Conservation (phyloP, 1,140 invertebrate genomes). For the Tachypleus tridentatus region DNA sequence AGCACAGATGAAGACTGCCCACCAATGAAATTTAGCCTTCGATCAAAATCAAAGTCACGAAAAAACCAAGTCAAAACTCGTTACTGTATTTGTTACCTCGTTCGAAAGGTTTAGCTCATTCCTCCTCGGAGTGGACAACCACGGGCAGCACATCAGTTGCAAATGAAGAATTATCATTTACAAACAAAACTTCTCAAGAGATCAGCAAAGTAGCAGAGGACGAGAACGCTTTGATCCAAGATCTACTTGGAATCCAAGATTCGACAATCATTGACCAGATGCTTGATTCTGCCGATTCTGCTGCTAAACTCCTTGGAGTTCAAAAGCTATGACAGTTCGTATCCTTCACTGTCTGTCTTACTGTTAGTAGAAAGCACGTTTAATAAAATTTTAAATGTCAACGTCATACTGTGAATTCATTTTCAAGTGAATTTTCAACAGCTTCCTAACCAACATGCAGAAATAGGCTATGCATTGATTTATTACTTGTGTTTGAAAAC, state of each 20-base stretch:
- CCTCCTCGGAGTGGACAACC: background rate
- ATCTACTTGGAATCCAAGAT: constrained; percentile 73
- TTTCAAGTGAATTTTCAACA: too few species aligned
- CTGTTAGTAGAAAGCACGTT: too few species aligned
- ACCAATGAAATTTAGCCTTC: constrained; percentile 40
- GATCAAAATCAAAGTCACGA: constrained; percentile 67
- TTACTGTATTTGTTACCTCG: constrained; percentile 12
- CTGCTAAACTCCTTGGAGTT: constrained; percentile 71
- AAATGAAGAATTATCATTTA: constrained; percentile 14
- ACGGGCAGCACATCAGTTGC: constrained; percentile 17
- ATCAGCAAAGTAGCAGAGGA: constrained; percentile 12
- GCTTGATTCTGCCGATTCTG: constrained; percentile 65
- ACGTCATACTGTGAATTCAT: too few species aligned
- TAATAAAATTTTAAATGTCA: too few species aligned
- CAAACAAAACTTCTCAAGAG: constrained; percentile 5
- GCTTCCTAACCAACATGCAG: too few species aligned
- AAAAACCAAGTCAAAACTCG: constrained; percentile 49
- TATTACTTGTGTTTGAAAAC: too few species aligned
- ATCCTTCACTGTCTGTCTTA: too few species aligned
- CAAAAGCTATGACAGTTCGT: constrained; percentile 7
- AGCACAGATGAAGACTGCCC: constrained; percentile 5
- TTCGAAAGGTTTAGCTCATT: constrained; percentile 2
- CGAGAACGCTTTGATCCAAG: constrained; percentile 53
- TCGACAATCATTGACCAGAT: constrained; percentile 75
- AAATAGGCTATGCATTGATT: too few species aligned